These are phyloP conservation scores for Sterna hirundo DNA, from an alignment of 2,113 vertebrate species.

Conservation along the genomic window DNA sequence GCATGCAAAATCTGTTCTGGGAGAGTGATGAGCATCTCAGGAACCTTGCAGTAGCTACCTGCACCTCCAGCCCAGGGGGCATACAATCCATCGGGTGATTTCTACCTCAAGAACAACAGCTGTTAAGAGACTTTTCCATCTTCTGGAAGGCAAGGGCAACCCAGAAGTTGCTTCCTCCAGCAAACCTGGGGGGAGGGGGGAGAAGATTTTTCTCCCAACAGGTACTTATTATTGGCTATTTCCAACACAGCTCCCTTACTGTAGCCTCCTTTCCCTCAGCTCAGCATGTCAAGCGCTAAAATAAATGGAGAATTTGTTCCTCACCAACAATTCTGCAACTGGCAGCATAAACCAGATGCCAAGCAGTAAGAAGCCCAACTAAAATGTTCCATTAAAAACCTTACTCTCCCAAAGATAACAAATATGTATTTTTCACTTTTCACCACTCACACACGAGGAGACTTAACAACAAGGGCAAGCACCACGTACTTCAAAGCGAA, in stretches of 20 bases:
- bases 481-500: accelerated
- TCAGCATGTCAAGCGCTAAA: not conserved
- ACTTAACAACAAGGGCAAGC: not conserved
- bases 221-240: not conserved
- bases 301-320: not conserved
- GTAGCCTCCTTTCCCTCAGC: not conserved
- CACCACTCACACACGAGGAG: not conserved
- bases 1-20: not conserved
- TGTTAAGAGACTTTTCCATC: not conserved
- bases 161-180: not conserved
- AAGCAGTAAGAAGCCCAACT: not conserved
- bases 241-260: not conserved
- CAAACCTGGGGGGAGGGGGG: not conserved
- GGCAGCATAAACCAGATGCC: not conserved
- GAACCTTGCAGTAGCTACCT: not conserved
- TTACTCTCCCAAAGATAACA: not conserved
- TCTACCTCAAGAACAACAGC: not conserved
- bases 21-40: not conserved
- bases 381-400: not conserved
- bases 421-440: not conserved
- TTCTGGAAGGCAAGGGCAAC: not conserved
- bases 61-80: not conserved
- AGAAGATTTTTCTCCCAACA: not conserved
- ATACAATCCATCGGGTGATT: accelerated
- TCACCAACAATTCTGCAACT: not conserved